Evolutionary conservation across 2,113 vertebrate species (phyloP), one percentile per base, ranked within the genome.

Genomic region (Sinocyclocheilus anophthalmus): DNA sequence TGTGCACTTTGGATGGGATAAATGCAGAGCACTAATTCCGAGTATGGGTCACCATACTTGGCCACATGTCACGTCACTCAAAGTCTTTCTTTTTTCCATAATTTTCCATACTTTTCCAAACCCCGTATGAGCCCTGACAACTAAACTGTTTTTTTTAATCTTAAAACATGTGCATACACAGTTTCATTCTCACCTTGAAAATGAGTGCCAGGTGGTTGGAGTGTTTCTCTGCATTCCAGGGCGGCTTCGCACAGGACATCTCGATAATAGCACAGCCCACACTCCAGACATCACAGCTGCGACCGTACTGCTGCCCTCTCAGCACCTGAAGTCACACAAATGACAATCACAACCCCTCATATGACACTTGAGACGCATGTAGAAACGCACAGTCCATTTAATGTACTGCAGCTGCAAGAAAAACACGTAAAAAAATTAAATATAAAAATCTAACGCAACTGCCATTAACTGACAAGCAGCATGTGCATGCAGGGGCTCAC

Each of bases 231-330:
- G 97, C 97, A 0, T 97, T 97, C 97, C 97, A 97, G 0, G 97
- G 97, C 37, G 97, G 97, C 89, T 97, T 97, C 87, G 96, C 97
- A 89, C 97, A 97, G 57, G 97, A 95, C 96, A 97, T 97, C 93
- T 97, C 96, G 88, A 97, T 97, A 81, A 97, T 94, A 89, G 96
- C 96, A 87, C 97, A 97, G 84, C 97, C 97, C 79, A 96, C 96
- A 0, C 97, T 97, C 97, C 97, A 97, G 2, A 97, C 96, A n/a
- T 97, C 97, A 91, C 97, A 97, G 92, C 97, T 97, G 48, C 97
- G 95, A 5, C 97, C 97, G 30, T 97, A 97, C 3, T 97, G 96
- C 90, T 97, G 97, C 39, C 97, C 97, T 89, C 97, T 92, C 53
- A 97, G 92, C 72, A 97, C 97, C 96, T 97, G 73, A 5, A 63